Percentiles rank a stretch among this genome's conserved stretches.
phyloP scores from a whole-genome alignment of 1,140 invertebrate species.

The Amyelois transitella region DNA sequence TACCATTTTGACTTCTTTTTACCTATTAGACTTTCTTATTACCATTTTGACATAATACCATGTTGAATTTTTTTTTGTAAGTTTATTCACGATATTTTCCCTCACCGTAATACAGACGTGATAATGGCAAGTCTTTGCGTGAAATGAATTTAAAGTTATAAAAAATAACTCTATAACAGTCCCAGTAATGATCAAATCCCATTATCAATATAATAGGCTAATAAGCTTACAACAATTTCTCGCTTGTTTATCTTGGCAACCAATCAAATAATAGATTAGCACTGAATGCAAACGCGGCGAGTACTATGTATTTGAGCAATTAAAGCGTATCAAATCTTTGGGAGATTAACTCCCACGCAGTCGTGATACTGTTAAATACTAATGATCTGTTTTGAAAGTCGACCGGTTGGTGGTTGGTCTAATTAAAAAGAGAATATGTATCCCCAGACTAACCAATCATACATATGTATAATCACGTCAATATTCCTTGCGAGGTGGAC shows the following conservation, averaged over 20 bases:
- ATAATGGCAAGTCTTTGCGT: too few species aligned
- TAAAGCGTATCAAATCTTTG: slow-evolving; percentile 29
- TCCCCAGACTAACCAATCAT: not conserved
- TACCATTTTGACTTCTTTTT: too few species aligned
- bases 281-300: not conserved
- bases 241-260: not conserved
- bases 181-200: not conserved
- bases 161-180: not conserved
- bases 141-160: too few species aligned
- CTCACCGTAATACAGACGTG: too few species aligned
- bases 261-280: not conserved
- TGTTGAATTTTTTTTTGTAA: too few species aligned
- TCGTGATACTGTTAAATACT: slow-evolving; percentile 26
- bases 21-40: too few species aligned
- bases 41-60: too few species aligned
- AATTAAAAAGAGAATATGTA: not conserved
- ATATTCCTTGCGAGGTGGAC: too few species aligned
- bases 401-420: slow-evolving; percentile 16
- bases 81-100: too few species aligned
- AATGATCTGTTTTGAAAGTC: slow-evolving; percentile 52
- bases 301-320: slow-evolving; percentile 7
- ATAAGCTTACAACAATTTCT: not conserved
- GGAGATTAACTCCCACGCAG: slow-evolving; percentile 35
- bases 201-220: not conserved
- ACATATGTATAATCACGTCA: too few species aligned